Evolutionary conservation across 2,797 vertebrate genomes (phyloP).

Genomic region (Phalanger gymnotis): DNA sequence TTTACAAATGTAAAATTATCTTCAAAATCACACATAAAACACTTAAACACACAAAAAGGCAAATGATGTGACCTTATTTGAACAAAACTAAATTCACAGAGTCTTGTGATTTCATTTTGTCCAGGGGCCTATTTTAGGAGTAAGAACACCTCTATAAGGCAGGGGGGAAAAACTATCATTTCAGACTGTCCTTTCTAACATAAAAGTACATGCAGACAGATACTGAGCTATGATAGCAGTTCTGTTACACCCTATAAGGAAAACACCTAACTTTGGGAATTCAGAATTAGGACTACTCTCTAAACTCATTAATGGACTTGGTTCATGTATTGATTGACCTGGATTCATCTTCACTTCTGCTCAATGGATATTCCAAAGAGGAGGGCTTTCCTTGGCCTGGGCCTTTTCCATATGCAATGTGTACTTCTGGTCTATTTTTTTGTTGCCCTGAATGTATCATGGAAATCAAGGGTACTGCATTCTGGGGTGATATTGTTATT

Average conservation of each 20-base stretch:
- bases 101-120: constrained; percentile 74
- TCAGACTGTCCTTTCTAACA: constrained; percentile 76
- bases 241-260: constrained; percentile 81
- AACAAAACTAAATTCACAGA: constrained; percentile 77
- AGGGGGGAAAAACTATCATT: constrained; percentile 74
- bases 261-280: constrained; percentile 71
- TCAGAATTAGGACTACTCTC: constrained; percentile 79
- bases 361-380: constrained; percentile 75
- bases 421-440: constrained; percentile 69
- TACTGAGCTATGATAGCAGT: constrained; percentile 78
- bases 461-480: constrained; percentile 65
- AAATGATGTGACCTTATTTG: constrained; percentile 80
- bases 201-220: constrained; percentile 79
- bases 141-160: constrained; percentile 72
- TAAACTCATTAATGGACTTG: constrained; percentile 63
- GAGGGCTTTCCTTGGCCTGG: constrained; percentile 62
- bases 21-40: constrained; percentile 76
- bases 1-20: constrained; percentile 76
- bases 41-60: constrained; percentile 71
- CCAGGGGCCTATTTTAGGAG: constrained; percentile 64
- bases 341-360: constrained; percentile 74
- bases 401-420: constrained; percentile 62
- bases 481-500: constrained; percentile 82
- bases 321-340: constrained; percentile 82
- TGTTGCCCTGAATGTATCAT: constrained; percentile 57